Base-by-base conservation (phyloP, 1,140 invertebrate genomes). In the Drosophila tristis region DNA sequence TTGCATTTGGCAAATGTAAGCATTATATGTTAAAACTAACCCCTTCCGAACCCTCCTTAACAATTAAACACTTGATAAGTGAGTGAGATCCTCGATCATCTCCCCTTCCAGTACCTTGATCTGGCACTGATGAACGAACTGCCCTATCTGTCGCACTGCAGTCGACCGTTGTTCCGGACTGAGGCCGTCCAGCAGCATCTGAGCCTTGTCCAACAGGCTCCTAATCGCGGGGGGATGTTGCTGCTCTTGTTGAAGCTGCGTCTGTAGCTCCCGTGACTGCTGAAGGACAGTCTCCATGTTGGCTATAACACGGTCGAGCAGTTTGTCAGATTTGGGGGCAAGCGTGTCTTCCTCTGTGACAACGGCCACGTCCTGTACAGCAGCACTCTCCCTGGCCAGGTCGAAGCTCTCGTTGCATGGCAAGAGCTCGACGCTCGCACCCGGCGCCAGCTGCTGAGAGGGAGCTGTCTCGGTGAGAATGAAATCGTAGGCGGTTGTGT, bases 101-200 rank as follows among this genome's bases (percentile, higher is more conserved):
- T 84, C 79, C 1, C 90, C 80, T 48, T 91, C 90, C 29, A 91
- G 54, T 3, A 74, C 75, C 45, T 81, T 91, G 4, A 91, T 91
- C 63, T 91, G 90, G 8, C 90, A 91, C 63, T 91, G 90, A 15
- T 90, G 91, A 2, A 91, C 71, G 31, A 91, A 91, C 55, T 90
- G 85, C 7, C 91, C 39, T 53, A 91, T 91, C 54, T 91, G 86
- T 2, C 90, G 81, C 44, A 91, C 90, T 4, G 90, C 90, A 23
- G 47, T 67, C 0, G 51, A 39, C 5, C 80, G 70, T 5, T 91
- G 68, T 0, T 65, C 49, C 5, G 54, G 35, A 35, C 51, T 68
- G 0, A 91, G 49, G 0, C 86, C 86, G 45, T 91, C 90, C 5
- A 91, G 64, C 53, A 91, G 49, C 58, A 91, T 73, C 51, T 91